These are phyloP conservation scores for Cyanoliseus patagonus DNA, from an alignment of 2,113 vertebrate genomes.

Conservation along the genomic window DNA sequence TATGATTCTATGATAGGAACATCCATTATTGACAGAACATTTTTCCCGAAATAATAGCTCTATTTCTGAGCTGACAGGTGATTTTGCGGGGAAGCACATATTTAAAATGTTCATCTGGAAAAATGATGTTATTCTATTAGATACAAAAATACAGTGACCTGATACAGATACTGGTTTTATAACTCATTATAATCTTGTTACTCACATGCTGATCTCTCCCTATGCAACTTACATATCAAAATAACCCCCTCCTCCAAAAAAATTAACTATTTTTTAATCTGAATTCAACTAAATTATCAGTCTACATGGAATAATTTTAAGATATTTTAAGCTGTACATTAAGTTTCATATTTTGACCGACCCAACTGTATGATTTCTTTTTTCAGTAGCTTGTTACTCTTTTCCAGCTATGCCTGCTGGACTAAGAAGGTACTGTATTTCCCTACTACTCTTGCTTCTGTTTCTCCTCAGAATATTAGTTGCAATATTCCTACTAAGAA, in stretches of 20 bases:
- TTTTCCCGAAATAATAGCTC: not conserved
- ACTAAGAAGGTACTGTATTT: not conserved
- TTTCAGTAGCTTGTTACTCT: not conserved
- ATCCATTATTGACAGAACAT: not conserved
- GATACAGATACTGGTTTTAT: not conserved
- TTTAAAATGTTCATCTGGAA: not conserved
- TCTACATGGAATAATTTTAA: not conserved
- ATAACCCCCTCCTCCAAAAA: not conserved
- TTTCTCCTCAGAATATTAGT: not conserved
- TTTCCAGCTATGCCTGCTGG: not conserved
- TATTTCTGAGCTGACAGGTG: not conserved
- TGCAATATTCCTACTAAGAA: not conserved
- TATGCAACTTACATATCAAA: not conserved
- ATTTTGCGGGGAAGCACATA: not conserved
- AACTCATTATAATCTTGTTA: not conserved
- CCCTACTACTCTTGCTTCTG: not conserved
- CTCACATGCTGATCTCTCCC: not conserved
- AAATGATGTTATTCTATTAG: not conserved
- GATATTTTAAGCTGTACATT: not conserved
- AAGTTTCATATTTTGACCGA: not conserved
- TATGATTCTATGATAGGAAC: not conserved
- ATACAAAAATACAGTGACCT: not conserved
- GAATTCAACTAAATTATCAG: not conserved
- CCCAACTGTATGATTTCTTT: accelerated
- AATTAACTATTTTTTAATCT: not conserved